Evolutionary conservation across 2,888 invertebrate species (phyloP).

Genomic region (Tetrapedia diversipes): DNA sequence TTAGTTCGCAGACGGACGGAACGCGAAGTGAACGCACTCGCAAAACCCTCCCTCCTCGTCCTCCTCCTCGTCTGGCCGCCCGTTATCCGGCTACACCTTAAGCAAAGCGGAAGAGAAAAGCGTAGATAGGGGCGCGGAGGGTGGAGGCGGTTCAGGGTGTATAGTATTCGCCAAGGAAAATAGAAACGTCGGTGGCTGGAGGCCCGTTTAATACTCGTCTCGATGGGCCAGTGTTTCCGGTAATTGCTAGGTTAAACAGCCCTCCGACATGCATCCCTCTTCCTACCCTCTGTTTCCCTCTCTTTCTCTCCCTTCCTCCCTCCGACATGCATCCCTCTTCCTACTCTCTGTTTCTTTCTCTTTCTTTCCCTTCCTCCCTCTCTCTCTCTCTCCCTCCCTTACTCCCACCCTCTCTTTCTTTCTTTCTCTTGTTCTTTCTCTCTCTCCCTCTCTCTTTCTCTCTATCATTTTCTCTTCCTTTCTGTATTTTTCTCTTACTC

Average conservation of each 20-base stretch:
- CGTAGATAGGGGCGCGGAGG: no score
- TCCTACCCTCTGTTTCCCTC: slow-evolving; percentile 3
- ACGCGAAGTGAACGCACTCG: slow-evolving; percentile 22
- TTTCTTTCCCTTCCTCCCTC: no score
- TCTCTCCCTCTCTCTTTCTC: no score
- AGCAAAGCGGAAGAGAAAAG: no score
- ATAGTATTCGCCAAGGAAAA: slow-evolving; percentile 27
- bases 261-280: slow-evolving; percentile 66
- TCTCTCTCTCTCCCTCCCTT: slow-evolving; percentile 15
- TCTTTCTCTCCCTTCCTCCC: neutral
- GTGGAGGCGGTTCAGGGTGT: slow-evolving; percentile 17
- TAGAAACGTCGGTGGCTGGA: slow-evolving; percentile 37
- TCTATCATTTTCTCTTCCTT: no score
- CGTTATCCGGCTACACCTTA: no score
- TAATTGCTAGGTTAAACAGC: slow-evolving; percentile 78
- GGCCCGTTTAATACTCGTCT: slow-evolving; percentile 66
- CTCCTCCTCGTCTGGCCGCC: neutral
- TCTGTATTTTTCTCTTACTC: no score
- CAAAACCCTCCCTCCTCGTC: slow-evolving; percentile 6
- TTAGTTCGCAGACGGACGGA: slow-evolving; percentile 38
- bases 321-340: slow-evolving; percentile 41
- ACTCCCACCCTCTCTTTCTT: slow-evolving; percentile 48
- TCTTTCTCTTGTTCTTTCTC: no score
- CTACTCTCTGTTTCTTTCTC: slow-evolving; percentile 33
- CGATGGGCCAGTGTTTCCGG: slow-evolving; percentile 75